These are phyloP conservation scores for Cynocephalus volans DNA, from an alignment of 2,113 vertebrate genomes.

Conservation along the genomic window DNA sequence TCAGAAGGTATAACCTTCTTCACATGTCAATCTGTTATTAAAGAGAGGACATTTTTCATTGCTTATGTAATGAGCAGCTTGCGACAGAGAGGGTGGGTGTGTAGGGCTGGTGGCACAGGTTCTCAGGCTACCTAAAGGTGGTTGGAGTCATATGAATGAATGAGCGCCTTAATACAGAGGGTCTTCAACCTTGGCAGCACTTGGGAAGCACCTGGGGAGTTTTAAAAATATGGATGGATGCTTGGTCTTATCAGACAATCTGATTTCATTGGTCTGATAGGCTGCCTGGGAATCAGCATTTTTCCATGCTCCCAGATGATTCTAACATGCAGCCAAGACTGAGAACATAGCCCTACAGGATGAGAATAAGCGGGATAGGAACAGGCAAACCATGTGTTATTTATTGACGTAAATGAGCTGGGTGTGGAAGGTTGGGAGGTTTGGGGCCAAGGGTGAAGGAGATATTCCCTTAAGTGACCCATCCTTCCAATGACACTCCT, in stretches of 20 bases:
- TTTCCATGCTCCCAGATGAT: not conserved
- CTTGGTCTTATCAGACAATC: not conserved
- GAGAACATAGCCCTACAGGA: not conserved
- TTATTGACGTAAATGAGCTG: not conserved
- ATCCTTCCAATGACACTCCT: not conserved
- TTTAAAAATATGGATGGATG: not conserved
- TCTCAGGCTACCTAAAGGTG: not conserved
- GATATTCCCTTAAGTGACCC: not conserved
- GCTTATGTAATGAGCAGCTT: not conserved
- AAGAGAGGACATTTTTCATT: not conserved
- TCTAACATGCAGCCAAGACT: not conserved
- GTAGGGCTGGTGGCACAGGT: not conserved
- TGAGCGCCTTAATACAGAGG: no score
- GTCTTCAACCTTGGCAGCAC: not conserved
- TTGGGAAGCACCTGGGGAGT: not conserved
- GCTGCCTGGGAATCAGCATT: not conserved
- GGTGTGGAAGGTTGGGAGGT: not conserved
- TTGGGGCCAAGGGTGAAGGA: not conserved
- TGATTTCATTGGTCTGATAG: not conserved
- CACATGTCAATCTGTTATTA: rapidly evolving
- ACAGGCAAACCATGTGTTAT: not conserved
- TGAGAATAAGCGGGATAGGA: not conserved
- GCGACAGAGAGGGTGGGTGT: rapidly evolving
- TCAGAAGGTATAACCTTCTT: not conserved
- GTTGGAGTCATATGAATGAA: not conserved